Conservation (phyloP, 2,797 vertebrate species). For the Phalloptychus januarius region DNA sequence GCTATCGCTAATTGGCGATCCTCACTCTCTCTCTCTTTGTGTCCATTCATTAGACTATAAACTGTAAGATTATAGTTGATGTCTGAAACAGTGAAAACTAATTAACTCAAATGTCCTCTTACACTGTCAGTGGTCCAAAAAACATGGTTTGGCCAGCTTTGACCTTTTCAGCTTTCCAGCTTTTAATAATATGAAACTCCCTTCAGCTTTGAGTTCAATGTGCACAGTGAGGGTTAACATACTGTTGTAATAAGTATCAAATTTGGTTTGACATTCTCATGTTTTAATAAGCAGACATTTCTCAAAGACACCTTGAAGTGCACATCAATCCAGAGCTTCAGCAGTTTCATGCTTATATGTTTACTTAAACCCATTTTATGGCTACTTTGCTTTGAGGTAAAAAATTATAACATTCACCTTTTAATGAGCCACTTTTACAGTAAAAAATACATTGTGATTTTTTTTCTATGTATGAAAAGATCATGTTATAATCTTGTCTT, state of each 20-base stretch:
- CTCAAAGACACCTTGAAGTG: background rate
- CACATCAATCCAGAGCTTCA: background rate
- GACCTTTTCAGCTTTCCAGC: background rate
- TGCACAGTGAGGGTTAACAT: background rate
- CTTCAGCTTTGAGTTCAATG: background rate
- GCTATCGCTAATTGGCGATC: conserved; percentile 71
- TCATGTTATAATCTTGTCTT: background rate
- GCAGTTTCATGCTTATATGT: background rate
- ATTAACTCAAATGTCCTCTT: background rate
- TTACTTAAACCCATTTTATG: background rate
- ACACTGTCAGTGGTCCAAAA: background rate
- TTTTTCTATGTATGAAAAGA: background rate
- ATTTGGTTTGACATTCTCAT: background rate
- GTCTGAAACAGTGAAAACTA: background rate
- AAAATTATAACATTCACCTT: background rate
- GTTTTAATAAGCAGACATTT: conserved; percentile 1
- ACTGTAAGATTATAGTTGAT: background rate
- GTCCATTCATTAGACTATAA: conserved; percentile 32
- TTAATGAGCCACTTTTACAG: background rate
- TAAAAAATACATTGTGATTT: background rate
- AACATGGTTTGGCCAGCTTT: background rate
- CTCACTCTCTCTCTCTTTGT: conserved; percentile 43
- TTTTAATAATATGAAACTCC: background rate
- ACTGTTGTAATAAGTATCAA: background rate
- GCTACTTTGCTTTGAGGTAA: background rate